Evolutionary conservation across 2,113 vertebrate species (phyloP), one percentile per base, ranked within the genome.

Genomic region (Otocyon megalotis): DNA sequence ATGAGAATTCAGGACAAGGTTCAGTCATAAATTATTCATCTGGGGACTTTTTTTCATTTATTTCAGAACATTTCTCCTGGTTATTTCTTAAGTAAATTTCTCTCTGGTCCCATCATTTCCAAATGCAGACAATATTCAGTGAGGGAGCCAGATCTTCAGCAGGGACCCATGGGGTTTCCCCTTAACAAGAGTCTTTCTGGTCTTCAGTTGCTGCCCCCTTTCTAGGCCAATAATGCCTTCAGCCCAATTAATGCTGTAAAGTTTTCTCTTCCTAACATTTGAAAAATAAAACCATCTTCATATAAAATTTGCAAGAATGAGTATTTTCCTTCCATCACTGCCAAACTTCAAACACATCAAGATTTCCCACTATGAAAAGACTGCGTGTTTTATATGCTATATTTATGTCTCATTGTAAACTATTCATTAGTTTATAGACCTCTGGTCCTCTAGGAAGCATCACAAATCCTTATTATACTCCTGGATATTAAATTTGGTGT

Each of bases 361-460:
- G 63, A 72, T 94, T 96, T 96, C 93, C 20, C 71, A 90, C 89
- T 90, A 24, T 79, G 81, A 97, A 96, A 90, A 8, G 22, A 53
- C 82, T 88, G 35, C 7, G 13, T 96, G 62, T 82, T 97, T 98
- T 97, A 96, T 96, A 82, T 13, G 24, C 60, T 37, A 16, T 94
- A 88, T 96, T 98, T 97, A 95, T 95, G 43, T 96, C 86, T 93
- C 69, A 92, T 20, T 97, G 94, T 97, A 96, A 97, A 98, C 72
- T 96, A 19, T 89, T 98, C 92, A 88, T 93, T 96, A 89, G 92
- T 97, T 97, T 97, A 97, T 88, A 95, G 93, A 95, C 96, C 93
- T 90, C 10, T 0, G 32, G 79, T 72, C 83, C 32, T 90, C 67
- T 19, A 98, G 95, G 85, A 96, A 96, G 67, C 84, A 94, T 90